These are phyloP conservation scores for Rhinoraja longicauda DNA, from an alignment of 2,797 vertebrate genomes.

Conservation along the genomic window DNA sequence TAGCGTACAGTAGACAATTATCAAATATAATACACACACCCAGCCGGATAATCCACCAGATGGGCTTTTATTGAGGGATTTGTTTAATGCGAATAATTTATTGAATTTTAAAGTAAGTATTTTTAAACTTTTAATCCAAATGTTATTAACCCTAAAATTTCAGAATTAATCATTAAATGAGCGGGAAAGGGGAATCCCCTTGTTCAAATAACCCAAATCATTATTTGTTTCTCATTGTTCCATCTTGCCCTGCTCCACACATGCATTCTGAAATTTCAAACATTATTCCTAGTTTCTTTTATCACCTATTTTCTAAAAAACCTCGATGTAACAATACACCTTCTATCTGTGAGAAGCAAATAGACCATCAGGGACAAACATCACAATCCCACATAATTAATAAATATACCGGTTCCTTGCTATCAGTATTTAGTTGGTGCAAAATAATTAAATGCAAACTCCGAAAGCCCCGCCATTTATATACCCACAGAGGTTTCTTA, in stretches of 20 bases:
- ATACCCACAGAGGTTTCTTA: background rate
- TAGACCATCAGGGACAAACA: background rate
- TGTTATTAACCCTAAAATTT: constrained; percentile 34
- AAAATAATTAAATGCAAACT: background rate
- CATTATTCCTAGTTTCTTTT: background rate
- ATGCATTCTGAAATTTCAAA: too few relatives aligned
- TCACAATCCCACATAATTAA: background rate
- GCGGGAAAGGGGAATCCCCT: background rate
- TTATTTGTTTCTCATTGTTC: background rate
- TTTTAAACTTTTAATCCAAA: constrained; percentile 33
- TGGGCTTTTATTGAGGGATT: constrained; percentile 36
- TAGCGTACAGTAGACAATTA: constrained; percentile 84
- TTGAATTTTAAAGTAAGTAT: constrained; percentile 32
- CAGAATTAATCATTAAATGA: constrained; percentile 20
- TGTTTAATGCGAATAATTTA: constrained; percentile 37
- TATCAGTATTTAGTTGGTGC: background rate
- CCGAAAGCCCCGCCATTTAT: background rate
- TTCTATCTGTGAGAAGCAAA: background rate
- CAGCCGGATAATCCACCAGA: constrained; percentile 37
- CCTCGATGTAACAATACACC: background rate
- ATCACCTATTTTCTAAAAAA: background rate
- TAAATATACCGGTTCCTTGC: background rate
- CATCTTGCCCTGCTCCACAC: background rate
- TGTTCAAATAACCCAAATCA: background rate
- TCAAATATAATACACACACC: constrained; percentile 48